Base-by-base conservation (phyloP, 2,888 invertebrate species). In the Archaeoteleia sp. region DNA sequence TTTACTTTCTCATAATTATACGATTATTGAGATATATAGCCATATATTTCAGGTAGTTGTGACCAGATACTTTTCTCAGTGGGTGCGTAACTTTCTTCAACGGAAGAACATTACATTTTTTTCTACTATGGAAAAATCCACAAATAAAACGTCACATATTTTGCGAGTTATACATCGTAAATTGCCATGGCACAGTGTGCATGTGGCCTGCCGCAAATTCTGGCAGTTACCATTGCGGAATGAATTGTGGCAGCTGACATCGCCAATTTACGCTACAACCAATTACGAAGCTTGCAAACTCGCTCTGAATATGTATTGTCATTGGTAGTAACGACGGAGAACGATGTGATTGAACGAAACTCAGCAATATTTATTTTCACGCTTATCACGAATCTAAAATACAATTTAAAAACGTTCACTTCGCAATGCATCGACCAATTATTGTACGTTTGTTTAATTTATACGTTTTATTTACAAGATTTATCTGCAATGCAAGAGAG, bases 221-320 rank as follows among this genome's bases (percentile, higher is more conserved):
- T 68, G 68, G 68, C 68, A 68, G 63, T 68, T 63, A 63, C 54
- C 45, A 55, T 51, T 51, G 70, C 49, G 14, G 61, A 55, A 68
- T 60, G 70, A 77, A 71, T 75, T 74, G 76, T 73, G 71, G 73
- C 67, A 69, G 77, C 76, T 78, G 79, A 78, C 77, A 76, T 72
- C 74, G 78, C 78, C 79, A 77, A 80, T 81, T 80, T 75, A 71
- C 72, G 72, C 72, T 69, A 69, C 69, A 75, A 72, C 78, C 76
- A 73, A 73, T 77, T 76, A 74, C 72, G 54, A 57, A 62, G 71
- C 70, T 73, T 58, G 65, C 65, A 74, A 69, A 60, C 60, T 65
- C 45, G 48, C 48, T 43, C 13, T 42, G 68, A 54, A 63, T 63
- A 63, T 63, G 54, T 63, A 68, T 63, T 60, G 58, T 34, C 48